A percentile compares a stretch with the other conserved stretches of the same genome.
These are phyloP conservation scores for Cacoxenus indagator DNA, from an alignment of 2,888 invertebrate genomes.

Conservation along the genomic window DNA sequence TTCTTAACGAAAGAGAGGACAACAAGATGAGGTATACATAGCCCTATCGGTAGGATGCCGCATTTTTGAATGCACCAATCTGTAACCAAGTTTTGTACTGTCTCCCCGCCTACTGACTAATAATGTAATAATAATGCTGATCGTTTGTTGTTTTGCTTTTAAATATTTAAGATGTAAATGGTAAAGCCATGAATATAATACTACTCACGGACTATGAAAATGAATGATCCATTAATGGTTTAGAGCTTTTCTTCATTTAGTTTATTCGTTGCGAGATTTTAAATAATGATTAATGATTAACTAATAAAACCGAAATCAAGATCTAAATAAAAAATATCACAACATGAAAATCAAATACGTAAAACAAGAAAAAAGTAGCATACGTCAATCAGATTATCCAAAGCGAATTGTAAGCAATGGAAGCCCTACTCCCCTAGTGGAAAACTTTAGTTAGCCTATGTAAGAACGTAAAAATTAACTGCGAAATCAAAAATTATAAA, in stretches of 20 bases:
- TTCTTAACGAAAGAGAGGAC: too few relatives aligned
- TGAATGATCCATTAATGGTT: not conserved
- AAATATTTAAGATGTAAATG: slow-evolving; percentile 54
- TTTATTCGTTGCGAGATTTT: slow-evolving; percentile 9
- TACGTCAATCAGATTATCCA: not conserved
- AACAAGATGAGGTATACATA: too few relatives aligned
- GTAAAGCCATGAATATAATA: not conserved
- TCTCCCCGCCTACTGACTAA: too few relatives aligned
- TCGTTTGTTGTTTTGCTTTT: slow-evolving; percentile 49
- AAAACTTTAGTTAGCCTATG: slow-evolving; percentile 8
- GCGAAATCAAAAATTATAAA: slow-evolving; percentile 10
- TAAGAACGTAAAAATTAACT: not conserved
- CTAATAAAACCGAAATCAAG: not conserved
- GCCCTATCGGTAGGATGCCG: too few relatives aligned
- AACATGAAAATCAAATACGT: slow-evolving; percentile 16
- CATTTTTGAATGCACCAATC: too few relatives aligned
- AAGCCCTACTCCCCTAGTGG: not conserved
- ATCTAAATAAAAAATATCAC: not conserved
- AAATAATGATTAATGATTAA: not conserved
- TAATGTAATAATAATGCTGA: slow-evolving; percentile 31
- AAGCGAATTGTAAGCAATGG: not conserved
- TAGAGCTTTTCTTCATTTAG: slow-evolving; percentile 11
- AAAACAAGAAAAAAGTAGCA: slow-evolving; percentile 7
- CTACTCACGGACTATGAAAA: not conserved
- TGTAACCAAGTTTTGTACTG: too few relatives aligned